A percentile compares a stretch with the other conserved stretches of the same genome.
Evolutionary conservation across 2,888 invertebrate species (phyloP).

Genomic region (Autographa pulchrina): DNA sequence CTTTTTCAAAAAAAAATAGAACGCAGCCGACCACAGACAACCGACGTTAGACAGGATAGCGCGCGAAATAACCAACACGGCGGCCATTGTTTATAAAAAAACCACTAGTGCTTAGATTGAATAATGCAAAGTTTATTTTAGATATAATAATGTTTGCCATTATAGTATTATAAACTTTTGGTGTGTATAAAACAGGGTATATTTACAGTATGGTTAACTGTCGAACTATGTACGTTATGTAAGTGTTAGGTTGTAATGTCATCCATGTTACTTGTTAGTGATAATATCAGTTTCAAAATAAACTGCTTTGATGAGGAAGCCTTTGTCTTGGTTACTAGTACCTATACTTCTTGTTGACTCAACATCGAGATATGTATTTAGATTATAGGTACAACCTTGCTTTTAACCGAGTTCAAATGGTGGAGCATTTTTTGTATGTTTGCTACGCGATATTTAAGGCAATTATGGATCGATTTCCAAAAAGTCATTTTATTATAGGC

Average conservation of each 20-base stretch:
- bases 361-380: not conserved
- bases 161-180: constrained; percentile 58
- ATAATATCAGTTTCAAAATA: not conserved
- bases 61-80: constrained; percentile 63
- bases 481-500: too few relatives aligned
- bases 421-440: too few relatives aligned
- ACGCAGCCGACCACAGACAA: constrained; percentile 32
- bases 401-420: too few relatives aligned
- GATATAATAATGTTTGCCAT: constrained; percentile 57
- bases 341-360: not conserved
- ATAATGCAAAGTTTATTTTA: constrained; percentile 58
- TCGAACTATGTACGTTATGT: constrained; percentile 6
- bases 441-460: too few relatives aligned
- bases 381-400: too few relatives aligned
- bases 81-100: constrained; percentile 61
- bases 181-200: constrained; percentile 40
- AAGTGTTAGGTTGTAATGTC: too few relatives aligned
- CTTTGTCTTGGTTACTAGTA: not conserved
- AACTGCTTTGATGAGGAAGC: not conserved
- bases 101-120: constrained; percentile 47
- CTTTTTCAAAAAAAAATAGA: constrained; percentile 9
- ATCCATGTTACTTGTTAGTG: not conserved
- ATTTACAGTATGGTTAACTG: constrained; percentile 16
- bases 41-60: constrained; percentile 58
- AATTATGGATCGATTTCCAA: too few relatives aligned